phyloP scores from a whole-genome alignment of 2,113 vertebrate genomes.

The Lophius piscatorius region DNA sequence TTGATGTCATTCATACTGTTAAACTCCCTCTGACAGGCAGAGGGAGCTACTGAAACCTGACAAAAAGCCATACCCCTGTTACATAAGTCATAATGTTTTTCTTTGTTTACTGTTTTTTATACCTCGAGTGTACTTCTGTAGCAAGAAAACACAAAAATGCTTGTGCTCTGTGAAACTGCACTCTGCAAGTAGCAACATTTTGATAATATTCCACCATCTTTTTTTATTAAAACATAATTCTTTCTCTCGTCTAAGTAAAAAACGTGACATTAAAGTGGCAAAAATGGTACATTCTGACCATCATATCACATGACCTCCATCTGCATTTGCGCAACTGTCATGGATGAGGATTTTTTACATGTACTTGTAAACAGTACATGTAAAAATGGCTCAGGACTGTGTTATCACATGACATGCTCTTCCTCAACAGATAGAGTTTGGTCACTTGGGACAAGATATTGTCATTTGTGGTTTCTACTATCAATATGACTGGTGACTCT shows the following conservation, averaged over 20 bases:
- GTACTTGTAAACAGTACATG: too few relatives aligned
- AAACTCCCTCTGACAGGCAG: slow-evolving; percentile 59
- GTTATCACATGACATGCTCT: slow-evolving; percentile 6
- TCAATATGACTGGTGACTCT: too few relatives aligned
- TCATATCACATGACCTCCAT: too few relatives aligned
- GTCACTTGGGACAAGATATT: not conserved
- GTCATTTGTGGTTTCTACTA: not conserved
- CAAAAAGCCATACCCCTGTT: slow-evolving; percentile 28
- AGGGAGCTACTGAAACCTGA: slow-evolving; percentile 43
- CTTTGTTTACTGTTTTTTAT: not conserved
- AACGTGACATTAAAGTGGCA: too few relatives aligned
- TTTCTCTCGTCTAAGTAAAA: too few relatives aligned
- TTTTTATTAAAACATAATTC: too few relatives aligned
- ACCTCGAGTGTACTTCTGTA: accelerated
- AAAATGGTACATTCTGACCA: too few relatives aligned
- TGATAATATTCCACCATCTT: too few relatives aligned
- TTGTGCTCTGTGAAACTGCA: too few relatives aligned
- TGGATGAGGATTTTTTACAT: too few relatives aligned
- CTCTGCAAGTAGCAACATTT: too few relatives aligned
- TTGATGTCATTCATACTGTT: slow-evolving; percentile 69
- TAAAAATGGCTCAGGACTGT: not conserved
- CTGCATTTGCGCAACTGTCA: too few relatives aligned
- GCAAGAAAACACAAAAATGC: not conserved
- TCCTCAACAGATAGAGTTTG: not conserved
- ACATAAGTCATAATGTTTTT: slow-evolving; percentile 31